These are phyloP conservation scores for Dendroctonus ponderosae DNA, from an alignment of 1,140 invertebrate genomes.

Conservation along the genomic window DNA sequence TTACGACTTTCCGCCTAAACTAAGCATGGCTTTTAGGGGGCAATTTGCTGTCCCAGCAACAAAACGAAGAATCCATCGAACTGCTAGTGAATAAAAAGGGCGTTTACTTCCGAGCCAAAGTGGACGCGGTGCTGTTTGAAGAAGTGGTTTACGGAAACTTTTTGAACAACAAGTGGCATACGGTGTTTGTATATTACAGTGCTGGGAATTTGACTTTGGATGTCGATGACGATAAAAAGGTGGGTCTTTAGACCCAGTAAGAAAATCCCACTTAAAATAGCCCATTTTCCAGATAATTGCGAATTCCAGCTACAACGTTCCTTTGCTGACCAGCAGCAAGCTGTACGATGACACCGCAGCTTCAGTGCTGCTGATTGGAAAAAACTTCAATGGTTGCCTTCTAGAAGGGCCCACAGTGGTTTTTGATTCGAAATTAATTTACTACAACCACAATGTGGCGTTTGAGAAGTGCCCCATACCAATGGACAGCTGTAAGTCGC, in stretches of 20 bases:
- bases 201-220: conserved; percentile 65
- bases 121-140: conserved; percentile 59
- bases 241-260: conserved; percentile 36
- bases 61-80: conserved; percentile 66
- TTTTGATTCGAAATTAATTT: conserved; percentile 65
- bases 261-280: conserved; percentile 9
- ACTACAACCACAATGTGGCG: conserved; percentile 62
- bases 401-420: conserved; percentile 78
- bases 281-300: conserved; percentile 63
- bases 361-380: conserved; percentile 70
- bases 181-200: conserved; percentile 64
- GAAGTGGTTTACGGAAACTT: conserved; percentile 64
- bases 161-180: conserved; percentile 79
- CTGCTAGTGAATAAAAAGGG: conserved; percentile 66
- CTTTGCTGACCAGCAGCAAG: conserved; percentile 67
- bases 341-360: conserved; percentile 55
- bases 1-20: neutral
- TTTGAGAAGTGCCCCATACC: conserved; percentile 74
- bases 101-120: conserved; percentile 63
- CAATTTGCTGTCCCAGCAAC: conserved; percentile 69
- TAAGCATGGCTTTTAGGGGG: conserved; percentile 55
- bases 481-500: conserved; percentile 64
- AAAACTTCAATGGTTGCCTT: conserved; percentile 78
- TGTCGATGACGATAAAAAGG: conserved; percentile 55
- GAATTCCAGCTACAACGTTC: conserved; percentile 75